Evolutionary conservation across 2,797 vertebrate genomes (phyloP).

Genomic region (Pangasius macronema): DNA sequence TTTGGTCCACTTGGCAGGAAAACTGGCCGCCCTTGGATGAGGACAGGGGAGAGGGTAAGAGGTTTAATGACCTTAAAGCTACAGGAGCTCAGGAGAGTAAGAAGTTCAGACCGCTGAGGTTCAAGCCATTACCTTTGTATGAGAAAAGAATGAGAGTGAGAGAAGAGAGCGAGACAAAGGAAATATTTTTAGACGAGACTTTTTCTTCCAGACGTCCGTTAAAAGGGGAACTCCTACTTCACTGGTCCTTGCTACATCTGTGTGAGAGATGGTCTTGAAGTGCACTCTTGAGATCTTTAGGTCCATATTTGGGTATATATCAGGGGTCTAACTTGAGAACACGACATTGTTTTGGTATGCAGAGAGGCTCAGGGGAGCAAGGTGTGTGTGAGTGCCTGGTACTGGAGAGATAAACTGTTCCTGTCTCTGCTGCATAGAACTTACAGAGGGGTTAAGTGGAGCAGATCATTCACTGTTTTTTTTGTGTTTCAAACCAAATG

Average conservation of each 20-base stretch:
- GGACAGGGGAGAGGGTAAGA: conserved; percentile 21
- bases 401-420: conserved; percentile 27
- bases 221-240: conserved; percentile 21
- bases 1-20: conserved; percentile 75
- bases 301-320: conserved; percentile 46
- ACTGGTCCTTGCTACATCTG: conserved; percentile 4
- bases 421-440: neutral
- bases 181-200: conserved; percentile 67
- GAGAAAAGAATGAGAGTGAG: conserved; percentile 46
- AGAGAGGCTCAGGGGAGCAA: conserved; percentile 35
- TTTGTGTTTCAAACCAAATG: conserved; percentile 18
- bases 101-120: conserved; percentile 49
- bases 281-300: conserved; percentile 11
- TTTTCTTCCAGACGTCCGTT: conserved; percentile 53
- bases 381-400: conserved; percentile 42
- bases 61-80: conserved; percentile 39
- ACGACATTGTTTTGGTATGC: conserved; percentile 49
- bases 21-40: conserved; percentile 64
- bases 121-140: conserved; percentile 21
- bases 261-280: conserved; percentile 1
- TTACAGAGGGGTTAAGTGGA: conserved; percentile 10
- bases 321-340: conserved; percentile 35
- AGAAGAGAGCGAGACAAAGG: conserved; percentile 28
- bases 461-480: conserved; percentile 22
- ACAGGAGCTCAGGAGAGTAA: conserved; percentile 50